Conservation (phyloP, 2,888 invertebrate genomes). For the Apamea monoglypha region DNA sequence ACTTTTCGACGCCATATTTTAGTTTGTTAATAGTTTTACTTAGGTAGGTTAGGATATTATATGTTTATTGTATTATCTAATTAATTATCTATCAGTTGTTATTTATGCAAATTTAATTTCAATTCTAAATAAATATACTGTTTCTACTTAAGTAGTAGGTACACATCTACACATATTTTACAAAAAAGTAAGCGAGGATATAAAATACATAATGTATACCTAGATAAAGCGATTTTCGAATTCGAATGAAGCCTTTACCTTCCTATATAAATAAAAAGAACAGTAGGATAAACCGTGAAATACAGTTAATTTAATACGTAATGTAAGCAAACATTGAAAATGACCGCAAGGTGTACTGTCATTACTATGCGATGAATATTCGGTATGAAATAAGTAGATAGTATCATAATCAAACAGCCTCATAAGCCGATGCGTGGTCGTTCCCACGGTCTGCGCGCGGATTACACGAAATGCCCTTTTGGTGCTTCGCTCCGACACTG, state of each 20-base stretch:
- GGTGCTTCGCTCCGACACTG: conserved; percentile 87
- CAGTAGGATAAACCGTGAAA: too few relatives aligned
- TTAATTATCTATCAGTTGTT: neutral
- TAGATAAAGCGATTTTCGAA: neutral
- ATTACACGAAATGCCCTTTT: conserved; percentile 89
- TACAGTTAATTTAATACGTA: neutral
- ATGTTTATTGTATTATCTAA: neutral
- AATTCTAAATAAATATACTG: neutral
- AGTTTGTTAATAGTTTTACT: neutral
- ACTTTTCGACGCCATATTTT: neutral
- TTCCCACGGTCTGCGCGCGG: conserved; percentile 87
- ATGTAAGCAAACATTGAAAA: neutral
- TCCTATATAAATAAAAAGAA: neutral
- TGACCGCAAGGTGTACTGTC: neutral
- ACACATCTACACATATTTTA: neutral
- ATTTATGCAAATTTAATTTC: neutral
- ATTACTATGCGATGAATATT: conserved; percentile 20
- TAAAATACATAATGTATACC: neutral
- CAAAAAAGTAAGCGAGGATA: neutral
- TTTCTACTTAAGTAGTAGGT: too few relatives aligned
- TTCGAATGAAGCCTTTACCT: neutral
- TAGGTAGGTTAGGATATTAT: neutral
- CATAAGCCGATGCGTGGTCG: conserved; percentile 66
- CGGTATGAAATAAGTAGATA: conserved; percentile 39
- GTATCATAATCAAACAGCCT: conserved; percentile 61